Evolutionary conservation across 2,888 invertebrate species (phyloP), one percentile per base, ranked within the genome.

Genomic region (Cenopis cana): DNA sequence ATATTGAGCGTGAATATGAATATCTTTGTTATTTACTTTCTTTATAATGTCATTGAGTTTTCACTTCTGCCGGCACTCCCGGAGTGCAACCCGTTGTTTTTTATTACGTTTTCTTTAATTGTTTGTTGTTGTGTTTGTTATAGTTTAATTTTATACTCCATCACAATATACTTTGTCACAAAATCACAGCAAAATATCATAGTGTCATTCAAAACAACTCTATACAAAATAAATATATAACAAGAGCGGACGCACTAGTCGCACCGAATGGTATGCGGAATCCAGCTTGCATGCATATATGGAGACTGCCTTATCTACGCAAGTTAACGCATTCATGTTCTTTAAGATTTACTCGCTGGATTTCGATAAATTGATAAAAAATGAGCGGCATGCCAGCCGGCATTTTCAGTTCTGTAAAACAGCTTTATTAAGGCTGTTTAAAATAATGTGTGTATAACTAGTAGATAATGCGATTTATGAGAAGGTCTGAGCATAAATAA

Each of bases 261-360:
- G 77, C 73, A 64, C 67, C 75, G 76, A 74, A 76, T 74, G 87
- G 89, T 81, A 91, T 89, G 89, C 89, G 90, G 90, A 91, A 89
- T 86, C 79, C 75, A 78, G 74, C 71, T 4, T 24, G 24, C 24
- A 69, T 72, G 84, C 81, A 72, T 85, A 81, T 79, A 84, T 76
- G 85, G 83, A 75, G 76, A 72, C 77, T 75, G 75, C 75, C 77
- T 79, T 82, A 82, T 79, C 77, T 76, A 78, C 74, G 66, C 69
- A 68, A 71, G 68, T 68, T 74, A 72, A 57, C 73, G 71, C 76
- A 75, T 74, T 69, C 67, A 36, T 68, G 56, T 76, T 73, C 75
- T 78, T 77, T 64, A 46, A 61, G 41, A n/a, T 66, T 52, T 55
- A 54, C 50, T n/a, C 52, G 12, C 60, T 12, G 55, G 60, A 49